Conservation (phyloP, 2,113 vertebrate genomes). For the Probosciger aterrimus region DNA sequence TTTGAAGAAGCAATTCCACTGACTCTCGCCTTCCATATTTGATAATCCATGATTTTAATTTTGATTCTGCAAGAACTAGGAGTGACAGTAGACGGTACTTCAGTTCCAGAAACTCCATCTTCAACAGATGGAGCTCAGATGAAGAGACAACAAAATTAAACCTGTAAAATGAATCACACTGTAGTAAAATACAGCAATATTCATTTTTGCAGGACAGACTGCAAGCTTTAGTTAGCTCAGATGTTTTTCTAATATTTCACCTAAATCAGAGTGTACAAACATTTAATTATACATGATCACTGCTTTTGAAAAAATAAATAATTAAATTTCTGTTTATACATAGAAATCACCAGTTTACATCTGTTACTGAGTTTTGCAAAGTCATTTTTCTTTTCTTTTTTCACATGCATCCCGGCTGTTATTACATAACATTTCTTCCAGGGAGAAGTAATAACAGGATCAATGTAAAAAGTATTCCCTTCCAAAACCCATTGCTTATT, state of each 20-base stretch:
- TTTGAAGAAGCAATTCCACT: conserved; percentile 90
- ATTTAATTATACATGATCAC: conserved; percentile 8
- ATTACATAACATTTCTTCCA: conserved; percentile 73
- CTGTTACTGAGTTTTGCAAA: conserved; percentile 62
- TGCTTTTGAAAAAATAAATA: not conserved
- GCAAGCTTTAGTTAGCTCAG: not conserved
- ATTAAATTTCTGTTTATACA: conserved; percentile 16
- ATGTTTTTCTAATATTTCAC: conserved; percentile 1
- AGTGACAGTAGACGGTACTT: conserved; percentile 95
- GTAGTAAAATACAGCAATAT: conserved; percentile 30
- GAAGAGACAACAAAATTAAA: conserved; percentile 93
- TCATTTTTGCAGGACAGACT: conserved; percentile 9
- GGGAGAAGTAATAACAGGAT: conserved; percentile 53
- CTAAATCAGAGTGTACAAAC: not conserved
- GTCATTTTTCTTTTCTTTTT: conserved; percentile 58
- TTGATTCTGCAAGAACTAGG: conserved; percentile 92
- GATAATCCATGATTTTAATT: conserved; percentile 98
- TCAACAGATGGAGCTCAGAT: conserved; percentile 91
- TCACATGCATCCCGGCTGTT: conserved; percentile 47
- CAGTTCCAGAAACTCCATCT: conserved; percentile 97
- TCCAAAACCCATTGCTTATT: not conserved
- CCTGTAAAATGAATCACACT: conserved; percentile 75
- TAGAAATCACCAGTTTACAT: not conserved
- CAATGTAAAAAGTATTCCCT: conserved; percentile 17
- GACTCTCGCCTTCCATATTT: conserved; percentile 96